Evolutionary conservation across 2,888 invertebrate species (phyloP), one percentile per base, ranked within the genome.

Genomic region (Zaprionus lineosus): DNA sequence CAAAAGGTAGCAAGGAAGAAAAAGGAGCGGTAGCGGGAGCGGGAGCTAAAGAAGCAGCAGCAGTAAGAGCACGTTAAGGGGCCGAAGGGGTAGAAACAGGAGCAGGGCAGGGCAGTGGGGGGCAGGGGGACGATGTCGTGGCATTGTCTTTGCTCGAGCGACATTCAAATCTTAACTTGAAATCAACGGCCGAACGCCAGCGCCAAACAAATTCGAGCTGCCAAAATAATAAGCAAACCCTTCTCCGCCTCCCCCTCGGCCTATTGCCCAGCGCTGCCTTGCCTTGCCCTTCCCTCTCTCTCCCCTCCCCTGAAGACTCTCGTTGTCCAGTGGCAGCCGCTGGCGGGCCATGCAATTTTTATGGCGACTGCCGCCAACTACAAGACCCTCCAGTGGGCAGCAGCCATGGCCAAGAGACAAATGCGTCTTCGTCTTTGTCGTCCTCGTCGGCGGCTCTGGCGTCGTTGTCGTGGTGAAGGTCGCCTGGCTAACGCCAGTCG

Each of bases 121-220:
- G 5, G 19, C 3, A 19, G 19, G 19, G 5, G 19, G 19, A 19
- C 3, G 19, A 19, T 3, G 19, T 57, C 40, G 55, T 67, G 65
- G 71, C 74, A 70, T 70, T 70, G 70, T 74, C 74, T 74, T 53
- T 34, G 50, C 31, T 19, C 55, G 61, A 64, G 68, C 81, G 77
- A 81, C 88, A 88, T 88, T 87, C 88, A 87, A 87, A 87, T 87
- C 87, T 88, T 87, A 87, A 87, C 88, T 86, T 66, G 88, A 88
- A 87, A 87, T 87, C 87, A 86, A 81, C 73, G 73, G 40, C 60
- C 40, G 56, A 60, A 66, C 72, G 64, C 65, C 68, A 63, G 85
- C 66, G 71, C 69, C 65, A 77, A 79, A 84, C 85, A 86, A 84
- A 86, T 84, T 84, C 85, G 75, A 84, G 70, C 82, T 84, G 83